Evolutionary conservation across 2,113 vertebrate species (phyloP), one percentile per base, ranked within the genome.

Genomic region (Oceanodroma tethys): DNA sequence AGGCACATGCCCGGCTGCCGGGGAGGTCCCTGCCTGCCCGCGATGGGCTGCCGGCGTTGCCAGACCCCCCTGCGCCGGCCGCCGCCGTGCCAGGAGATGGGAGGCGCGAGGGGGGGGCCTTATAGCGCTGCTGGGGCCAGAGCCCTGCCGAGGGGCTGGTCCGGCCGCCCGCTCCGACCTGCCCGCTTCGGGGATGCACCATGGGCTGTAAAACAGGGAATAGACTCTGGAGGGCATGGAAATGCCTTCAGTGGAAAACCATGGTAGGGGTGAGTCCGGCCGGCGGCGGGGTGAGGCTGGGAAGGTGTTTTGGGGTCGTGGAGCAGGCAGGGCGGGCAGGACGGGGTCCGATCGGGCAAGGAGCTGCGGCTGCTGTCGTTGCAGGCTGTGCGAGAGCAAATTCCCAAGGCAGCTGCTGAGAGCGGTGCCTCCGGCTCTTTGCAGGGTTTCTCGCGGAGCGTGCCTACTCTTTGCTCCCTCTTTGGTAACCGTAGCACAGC

Each of bases 261-360:
- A 18, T 53, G 56, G 62, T 16, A 47, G 16, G 50, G 76, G 63
- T 81, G 75, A 90, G 74, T 52, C 27, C 6, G 26, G 56, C 12
- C 1, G 3, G 72, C 17, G 12, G 38, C 1, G 0, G 6, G n/a
- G 68, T 14, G 67, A 12, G n/a, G 25, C 13, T 8, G 15, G 53
- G 86, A 18, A 50, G 59, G 86, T 23, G 59, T 12, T n/a, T 48
- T 13, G 42, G 53, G 47, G 60, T 13, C 2, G 10, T 16, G 80
- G 73, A 53, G 47, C 10, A 5, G n/a, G 36, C 48, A 88, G 48
- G 0, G 2, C 0, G 7, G 62, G 71, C 29, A 22, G 56, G 78
- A 38, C 21, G 48, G 48, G 55, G 71, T 52, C 56, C 52, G 71
- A 29, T 21, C 15, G 2, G 3, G 42, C 16, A 29, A 32, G 42